Conservation (phyloP, 2,888 invertebrate species). For the Halictus quadricinctus region DNA sequence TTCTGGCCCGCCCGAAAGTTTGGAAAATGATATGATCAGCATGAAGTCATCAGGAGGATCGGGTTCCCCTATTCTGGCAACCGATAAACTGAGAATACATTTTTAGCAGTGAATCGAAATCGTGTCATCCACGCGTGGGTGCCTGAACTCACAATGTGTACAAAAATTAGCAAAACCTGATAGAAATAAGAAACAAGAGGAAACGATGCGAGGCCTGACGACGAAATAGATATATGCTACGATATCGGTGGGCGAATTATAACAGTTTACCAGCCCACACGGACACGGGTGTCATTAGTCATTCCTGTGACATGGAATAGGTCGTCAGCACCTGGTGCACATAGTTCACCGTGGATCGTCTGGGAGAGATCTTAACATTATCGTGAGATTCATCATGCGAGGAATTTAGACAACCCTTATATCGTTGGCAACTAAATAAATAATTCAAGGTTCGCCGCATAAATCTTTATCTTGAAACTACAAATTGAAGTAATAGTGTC, state of each 20-base stretch:
- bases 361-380: constrained; percentile 15
- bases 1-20: neutral
- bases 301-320: constrained; percentile 69
- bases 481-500: neutral
- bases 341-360: constrained; percentile 18
- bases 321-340: constrained; percentile 66
- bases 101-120: neutral
- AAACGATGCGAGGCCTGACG: constrained; percentile 2
- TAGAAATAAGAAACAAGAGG: constrained; percentile 2
- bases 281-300: constrained; percentile 70
- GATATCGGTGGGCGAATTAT: constrained; percentile 72
- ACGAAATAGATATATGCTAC: constrained; percentile 41
- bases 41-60: neutral
- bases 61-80: neutral
- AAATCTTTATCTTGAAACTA: neutral
- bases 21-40: neutral
- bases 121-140: neutral
- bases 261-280: constrained; percentile 75
- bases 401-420: neutral
- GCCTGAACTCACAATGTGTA: neutral
- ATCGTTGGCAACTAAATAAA: neutral
- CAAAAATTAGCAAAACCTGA: neutral
- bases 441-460: neutral
- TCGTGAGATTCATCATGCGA: neutral
- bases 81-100: neutral